Evolutionary conservation across 1,140 invertebrate species (phyloP).

Genomic region (Elysia chlorotica): DNA sequence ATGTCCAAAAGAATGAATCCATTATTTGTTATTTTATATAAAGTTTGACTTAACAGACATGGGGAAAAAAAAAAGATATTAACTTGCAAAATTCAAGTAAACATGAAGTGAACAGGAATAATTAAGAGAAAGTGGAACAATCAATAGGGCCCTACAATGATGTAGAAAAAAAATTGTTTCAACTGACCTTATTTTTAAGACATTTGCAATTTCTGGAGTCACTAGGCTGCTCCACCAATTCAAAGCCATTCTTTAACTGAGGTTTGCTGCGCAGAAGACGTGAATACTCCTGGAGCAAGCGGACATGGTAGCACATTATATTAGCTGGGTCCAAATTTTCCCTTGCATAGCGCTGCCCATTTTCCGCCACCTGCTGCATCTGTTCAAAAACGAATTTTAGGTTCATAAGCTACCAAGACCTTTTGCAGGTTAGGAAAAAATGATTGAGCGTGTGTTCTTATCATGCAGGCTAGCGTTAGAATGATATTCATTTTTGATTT

Average conservation of each 20-base stretch:
- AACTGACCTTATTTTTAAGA: background rate
- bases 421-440: background rate
- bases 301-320: conserved; percentile 88
- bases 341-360: conserved; percentile 76
- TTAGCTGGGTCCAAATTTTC: conserved; percentile 82
- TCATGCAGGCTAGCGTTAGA: background rate
- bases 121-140: background rate
- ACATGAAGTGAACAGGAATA: too few relatives aligned
- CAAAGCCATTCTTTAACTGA: conserved; percentile 18
- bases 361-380: conserved; percentile 73
- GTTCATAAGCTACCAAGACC: too few relatives aligned
- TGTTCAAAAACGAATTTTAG: conserved; percentile 35
- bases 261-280: conserved; percentile 21
- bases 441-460: background rate
- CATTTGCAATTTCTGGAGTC: conserved; percentile 4
- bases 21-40: background rate
- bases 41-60: background rate
- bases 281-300: conserved; percentile 69
- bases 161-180: too few relatives aligned
- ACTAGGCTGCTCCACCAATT: conserved; percentile 23
- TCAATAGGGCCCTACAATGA: too few relatives aligned
- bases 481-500: background rate
- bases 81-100: background rate
- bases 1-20: too few relatives aligned
- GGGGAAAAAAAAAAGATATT: background rate